These are phyloP conservation scores for Drosophila sp. DNA, from an alignment of 1,140 invertebrate species.

Conservation along the genomic window DNA sequence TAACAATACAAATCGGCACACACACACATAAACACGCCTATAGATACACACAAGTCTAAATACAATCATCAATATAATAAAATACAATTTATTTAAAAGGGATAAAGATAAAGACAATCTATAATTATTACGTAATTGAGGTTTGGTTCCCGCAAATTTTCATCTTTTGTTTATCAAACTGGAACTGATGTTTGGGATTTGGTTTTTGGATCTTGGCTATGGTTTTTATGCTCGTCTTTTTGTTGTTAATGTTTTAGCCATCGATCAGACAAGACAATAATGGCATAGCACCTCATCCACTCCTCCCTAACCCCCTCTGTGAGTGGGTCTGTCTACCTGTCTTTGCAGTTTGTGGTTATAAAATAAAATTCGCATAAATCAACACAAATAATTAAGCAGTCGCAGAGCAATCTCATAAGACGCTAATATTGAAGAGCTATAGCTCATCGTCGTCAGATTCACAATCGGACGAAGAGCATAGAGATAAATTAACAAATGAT, in stretches of 20 bases:
- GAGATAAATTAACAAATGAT: slow-evolving; percentile 55
- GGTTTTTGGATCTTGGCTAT: slow-evolving; percentile 10
- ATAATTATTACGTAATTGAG: slow-evolving; percentile 75
- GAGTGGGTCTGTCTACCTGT: slow-evolving; percentile 4
- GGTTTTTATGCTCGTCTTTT: slow-evolving; percentile 26
- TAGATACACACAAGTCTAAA: neutral
- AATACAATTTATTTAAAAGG: slow-evolving; percentile 25
- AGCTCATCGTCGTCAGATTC: slow-evolving; percentile 28
- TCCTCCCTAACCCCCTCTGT: neutral
- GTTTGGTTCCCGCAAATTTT: slow-evolving; percentile 49
- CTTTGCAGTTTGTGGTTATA: slow-evolving; percentile 54
- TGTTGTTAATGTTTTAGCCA: slow-evolving; percentile 35
- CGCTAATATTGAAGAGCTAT: slow-evolving; percentile 57
- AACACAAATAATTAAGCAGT: slow-evolving; percentile 74
- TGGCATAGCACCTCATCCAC: slow-evolving; percentile 15
- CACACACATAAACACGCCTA: neutral
- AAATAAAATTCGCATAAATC: slow-evolving; percentile 76
- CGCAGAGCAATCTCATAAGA: slow-evolving; percentile 48
- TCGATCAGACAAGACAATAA: slow-evolving; percentile 64
- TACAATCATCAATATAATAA: slow-evolving; percentile 59
- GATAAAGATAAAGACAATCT: slow-evolving; percentile 40
- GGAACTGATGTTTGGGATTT: slow-evolving; percentile 49
- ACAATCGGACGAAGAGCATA: slow-evolving; percentile 39
- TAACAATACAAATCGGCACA: slow-evolving; percentile 38
- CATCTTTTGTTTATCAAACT: slow-evolving; percentile 52